Percentiles rank a stretch among this genome's conserved stretches.
These are phyloP conservation scores for Drosophila biarmipes DNA, from an alignment of 1,140 invertebrate species.

Conservation along the genomic window DNA sequence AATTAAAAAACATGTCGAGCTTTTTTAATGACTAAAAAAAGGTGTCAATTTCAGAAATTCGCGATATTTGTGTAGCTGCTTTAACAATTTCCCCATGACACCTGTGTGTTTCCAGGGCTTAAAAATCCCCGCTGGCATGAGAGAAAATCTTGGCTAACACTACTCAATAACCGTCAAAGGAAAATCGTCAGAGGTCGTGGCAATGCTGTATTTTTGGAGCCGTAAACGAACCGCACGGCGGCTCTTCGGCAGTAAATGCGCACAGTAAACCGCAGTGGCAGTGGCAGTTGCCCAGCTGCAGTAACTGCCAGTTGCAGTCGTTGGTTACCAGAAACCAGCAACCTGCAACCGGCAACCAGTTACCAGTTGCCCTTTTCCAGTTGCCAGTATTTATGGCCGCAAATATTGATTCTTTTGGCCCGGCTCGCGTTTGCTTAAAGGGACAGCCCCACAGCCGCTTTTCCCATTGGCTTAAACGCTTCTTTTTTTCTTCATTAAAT, in stretches of 20 bases:
- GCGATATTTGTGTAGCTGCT: neutral
- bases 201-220: slow-evolving; percentile 1
- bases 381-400: slow-evolving; percentile 40
- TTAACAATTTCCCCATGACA: neutral
- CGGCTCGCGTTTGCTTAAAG: slow-evolving; percentile 27
- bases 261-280: slow-evolving; percentile 32
- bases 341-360: neutral
- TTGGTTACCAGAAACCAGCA: neutral
- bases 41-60: neutral
- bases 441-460: neutral
- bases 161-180: slow-evolving; percentile 30
- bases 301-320: slow-evolving; percentile 6
- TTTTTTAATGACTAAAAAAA: too few species aligned
- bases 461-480: slow-evolving; percentile 4
- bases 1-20: too few species aligned
- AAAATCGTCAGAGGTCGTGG: slow-evolving; percentile 7
- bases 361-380: slow-evolving; percentile 4
- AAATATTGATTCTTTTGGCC: slow-evolving; percentile 46
- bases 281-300: slow-evolving; percentile 1
- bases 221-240: slow-evolving; percentile 28
- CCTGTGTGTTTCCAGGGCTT: neutral
- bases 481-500: slow-evolving; percentile 38
- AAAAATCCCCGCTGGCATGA: neutral
- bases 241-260: slow-evolving; percentile 29
- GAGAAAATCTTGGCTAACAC: slow-evolving; percentile 23